phyloP scores from a whole-genome alignment of 1,140 invertebrate species.

The Tenebrio molitor region DNA sequence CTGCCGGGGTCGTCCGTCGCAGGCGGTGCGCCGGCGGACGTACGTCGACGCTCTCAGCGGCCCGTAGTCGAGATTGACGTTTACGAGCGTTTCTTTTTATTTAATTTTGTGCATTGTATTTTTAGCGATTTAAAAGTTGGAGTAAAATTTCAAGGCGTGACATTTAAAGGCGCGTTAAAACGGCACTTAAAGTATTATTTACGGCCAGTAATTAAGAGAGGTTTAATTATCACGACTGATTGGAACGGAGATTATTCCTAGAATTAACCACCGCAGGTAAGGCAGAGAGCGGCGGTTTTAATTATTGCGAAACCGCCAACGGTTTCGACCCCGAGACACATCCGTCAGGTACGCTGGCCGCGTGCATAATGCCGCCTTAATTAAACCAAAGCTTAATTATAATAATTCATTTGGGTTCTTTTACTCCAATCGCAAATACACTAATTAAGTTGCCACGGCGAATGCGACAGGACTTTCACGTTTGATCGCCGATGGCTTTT shows the following conservation, averaged over 20 bases:
- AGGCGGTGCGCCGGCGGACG: background rate
- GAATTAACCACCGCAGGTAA: slow-evolving; percentile 50
- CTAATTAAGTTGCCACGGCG: slow-evolving; percentile 29
- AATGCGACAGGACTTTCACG: background rate
- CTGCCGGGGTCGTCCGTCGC: background rate
- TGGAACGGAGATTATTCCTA: slow-evolving; percentile 55
- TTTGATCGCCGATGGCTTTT: slow-evolving; percentile 3
- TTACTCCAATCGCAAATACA: background rate
- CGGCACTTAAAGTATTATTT: slow-evolving; percentile 64
- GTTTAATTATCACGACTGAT: slow-evolving; percentile 63
- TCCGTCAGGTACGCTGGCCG: slow-evolving; percentile 14
- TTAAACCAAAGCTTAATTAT: slow-evolving; percentile 14
- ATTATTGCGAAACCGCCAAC: slow-evolving; percentile 13
- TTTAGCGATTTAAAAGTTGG: slow-evolving; percentile 53
- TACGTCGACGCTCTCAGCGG: slow-evolving; percentile 39
- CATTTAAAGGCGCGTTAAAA: slow-evolving; percentile 64
- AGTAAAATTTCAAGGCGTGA: slow-evolving; percentile 61
- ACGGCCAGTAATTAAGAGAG: slow-evolving; percentile 61
- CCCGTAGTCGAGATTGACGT: slow-evolving; percentile 54
- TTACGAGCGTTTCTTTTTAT: slow-evolving; percentile 58
- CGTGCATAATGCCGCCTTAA: slow-evolving; percentile 21
- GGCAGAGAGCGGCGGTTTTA: slow-evolving; percentile 1
- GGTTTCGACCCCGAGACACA: background rate
- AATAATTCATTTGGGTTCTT: background rate
- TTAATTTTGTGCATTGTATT: slow-evolving; percentile 57